Evolutionary conservation across 1,140 invertebrate genomes (phyloP).

Genomic region (Trichonephila inaurata): DNA sequence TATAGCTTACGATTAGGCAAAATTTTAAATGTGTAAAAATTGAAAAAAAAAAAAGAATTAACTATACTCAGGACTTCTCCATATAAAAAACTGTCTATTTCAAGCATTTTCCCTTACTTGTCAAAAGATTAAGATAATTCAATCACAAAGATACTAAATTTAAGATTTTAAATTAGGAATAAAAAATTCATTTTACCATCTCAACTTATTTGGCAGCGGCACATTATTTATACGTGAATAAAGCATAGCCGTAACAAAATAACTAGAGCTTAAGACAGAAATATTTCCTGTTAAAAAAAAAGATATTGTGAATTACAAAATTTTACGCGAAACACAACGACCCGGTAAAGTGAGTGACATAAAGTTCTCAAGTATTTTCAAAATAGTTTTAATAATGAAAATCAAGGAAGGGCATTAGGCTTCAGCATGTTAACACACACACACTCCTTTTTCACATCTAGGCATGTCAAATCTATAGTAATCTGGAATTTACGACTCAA

Average conservation of each 20-base stretch:
- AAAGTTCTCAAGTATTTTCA: background rate
- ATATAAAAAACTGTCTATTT: too few relatives aligned
- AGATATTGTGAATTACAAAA: background rate
- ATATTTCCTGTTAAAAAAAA: background rate
- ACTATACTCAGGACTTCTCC: too few relatives aligned
- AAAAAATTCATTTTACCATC: background rate
- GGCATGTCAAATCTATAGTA: slow-evolving; percentile 6
- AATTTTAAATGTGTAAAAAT: too few relatives aligned
- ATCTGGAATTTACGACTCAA: slow-evolving; percentile 36
- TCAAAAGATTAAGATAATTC: too few relatives aligned
- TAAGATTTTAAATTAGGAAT: background rate
- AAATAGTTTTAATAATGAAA: background rate
- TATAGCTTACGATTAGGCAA: too few relatives aligned
- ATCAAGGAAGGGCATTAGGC: background rate
- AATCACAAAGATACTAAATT: too few relatives aligned
- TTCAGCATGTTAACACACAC: slow-evolving; percentile 14
- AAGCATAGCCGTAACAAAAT: background rate
- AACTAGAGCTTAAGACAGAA: background rate
- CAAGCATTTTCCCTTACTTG: too few relatives aligned
- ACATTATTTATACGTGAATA: background rate
- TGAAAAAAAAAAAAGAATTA: too few relatives aligned
- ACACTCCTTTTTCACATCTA: slow-evolving; percentile 26
- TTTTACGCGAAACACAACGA: background rate
- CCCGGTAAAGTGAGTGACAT: background rate
- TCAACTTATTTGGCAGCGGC: background rate